phyloP scores from a whole-genome alignment of 2,113 vertebrate species.

The Rhizomys pruinosus region DNA sequence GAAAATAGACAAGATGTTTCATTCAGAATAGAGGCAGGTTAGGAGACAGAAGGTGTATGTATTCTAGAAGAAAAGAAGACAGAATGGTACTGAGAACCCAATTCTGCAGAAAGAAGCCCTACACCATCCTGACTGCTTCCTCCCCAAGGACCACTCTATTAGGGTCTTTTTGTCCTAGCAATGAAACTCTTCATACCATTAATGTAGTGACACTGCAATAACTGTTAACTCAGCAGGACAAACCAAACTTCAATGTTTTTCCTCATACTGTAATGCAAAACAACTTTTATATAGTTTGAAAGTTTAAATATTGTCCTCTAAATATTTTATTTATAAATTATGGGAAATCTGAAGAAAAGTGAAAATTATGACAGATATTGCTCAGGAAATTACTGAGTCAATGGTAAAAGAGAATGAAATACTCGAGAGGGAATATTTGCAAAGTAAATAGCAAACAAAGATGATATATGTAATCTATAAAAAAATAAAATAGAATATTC shows the following conservation, averaged over 20 bases:
- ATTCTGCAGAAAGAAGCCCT: neutral
- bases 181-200: neutral
- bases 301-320: slow-evolving; percentile 15
- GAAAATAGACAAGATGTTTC: neutral
- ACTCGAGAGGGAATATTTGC: slow-evolving; percentile 15
- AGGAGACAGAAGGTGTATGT: neutral
- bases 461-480: neutral
- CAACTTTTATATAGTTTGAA: slow-evolving; percentile 9
- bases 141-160: neutral
- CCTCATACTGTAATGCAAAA: neutral
- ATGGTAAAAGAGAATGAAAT: neutral
- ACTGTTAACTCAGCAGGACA: neutral
- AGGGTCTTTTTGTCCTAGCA: neutral
- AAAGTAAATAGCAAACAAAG: slow-evolving; percentile 24
- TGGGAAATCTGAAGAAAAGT: slow-evolving; percentile 22
- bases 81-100: neutral
- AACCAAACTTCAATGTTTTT: neutral
- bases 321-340: neutral
- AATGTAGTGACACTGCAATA: neutral
- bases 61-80: neutral
- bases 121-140: neutral
- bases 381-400: neutral
- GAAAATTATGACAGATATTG: slow-evolving; percentile 19
- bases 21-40: neutral
- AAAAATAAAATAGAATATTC: slow-evolving; percentile 34